phyloP scores from a whole-genome alignment of 2,113 vertebrate genomes.

The Athene noctua region DNA sequence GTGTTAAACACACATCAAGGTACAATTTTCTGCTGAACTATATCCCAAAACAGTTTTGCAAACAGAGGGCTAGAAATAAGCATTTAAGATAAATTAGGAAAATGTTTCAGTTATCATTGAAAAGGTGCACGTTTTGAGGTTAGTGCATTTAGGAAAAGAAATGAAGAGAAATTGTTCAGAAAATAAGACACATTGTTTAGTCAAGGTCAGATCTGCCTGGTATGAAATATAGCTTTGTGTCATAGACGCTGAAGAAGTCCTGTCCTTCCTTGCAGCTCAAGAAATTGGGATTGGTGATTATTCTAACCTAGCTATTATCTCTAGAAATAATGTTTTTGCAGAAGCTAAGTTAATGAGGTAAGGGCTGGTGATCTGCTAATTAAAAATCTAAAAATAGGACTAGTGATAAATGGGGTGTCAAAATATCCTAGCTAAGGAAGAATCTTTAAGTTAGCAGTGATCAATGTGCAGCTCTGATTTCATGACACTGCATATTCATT shows the following conservation, averaged over 20 bases:
- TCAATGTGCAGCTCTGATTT: slow-evolving; percentile 76
- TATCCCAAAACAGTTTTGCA: not conserved
- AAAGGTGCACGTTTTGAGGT: not conserved
- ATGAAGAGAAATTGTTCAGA: not conserved
- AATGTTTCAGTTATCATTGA: slow-evolving; percentile 2
- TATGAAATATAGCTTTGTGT: not conserved
- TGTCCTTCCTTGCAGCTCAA: slow-evolving; percentile 35
- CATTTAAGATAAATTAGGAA: slow-evolving; percentile 22
- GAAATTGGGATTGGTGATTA: slow-evolving; percentile 39
- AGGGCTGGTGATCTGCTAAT: slow-evolving; percentile 77
- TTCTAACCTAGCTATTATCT: slow-evolving; percentile 65
- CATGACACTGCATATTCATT: slow-evolving; percentile 81
- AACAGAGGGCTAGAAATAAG: not conserved
- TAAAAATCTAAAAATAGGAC: slow-evolving; percentile 89
- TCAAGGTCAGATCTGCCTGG: slow-evolving; percentile 5
- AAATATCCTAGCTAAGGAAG: slow-evolving; percentile 72
- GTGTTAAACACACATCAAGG: slow-evolving; percentile 13
- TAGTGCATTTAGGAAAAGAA: slow-evolving; percentile 17
- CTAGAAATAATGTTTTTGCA: slow-evolving; percentile 70
- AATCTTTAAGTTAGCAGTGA: slow-evolving; percentile 69
- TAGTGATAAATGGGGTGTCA: slow-evolving; percentile 84
- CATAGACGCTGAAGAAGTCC: not conserved
- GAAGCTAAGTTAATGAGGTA: slow-evolving; percentile 79
- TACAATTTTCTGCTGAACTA: not conserved
- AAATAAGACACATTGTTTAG: not conserved